Evolutionary conservation across 2,113 vertebrate genomes (phyloP).

Genomic region (Nibea albiflora): DNA sequence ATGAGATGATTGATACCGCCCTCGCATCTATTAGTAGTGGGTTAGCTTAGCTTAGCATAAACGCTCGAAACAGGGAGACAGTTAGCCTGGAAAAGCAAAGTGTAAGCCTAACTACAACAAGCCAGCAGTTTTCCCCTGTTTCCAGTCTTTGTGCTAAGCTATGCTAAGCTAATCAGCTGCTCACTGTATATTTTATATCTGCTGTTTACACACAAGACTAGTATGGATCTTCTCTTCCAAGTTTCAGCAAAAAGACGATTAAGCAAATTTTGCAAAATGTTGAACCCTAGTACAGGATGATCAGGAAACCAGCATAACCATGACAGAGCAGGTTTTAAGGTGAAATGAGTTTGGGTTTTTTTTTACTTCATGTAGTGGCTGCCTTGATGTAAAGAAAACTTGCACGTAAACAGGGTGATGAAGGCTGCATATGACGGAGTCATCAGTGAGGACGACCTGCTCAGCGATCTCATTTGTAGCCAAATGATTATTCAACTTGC

Average conservation of each 20-base stretch:
- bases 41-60: background rate
- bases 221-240: background rate
- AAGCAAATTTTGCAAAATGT: too few species aligned
- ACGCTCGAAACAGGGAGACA: too few species aligned
- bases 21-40: background rate
- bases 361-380: background rate
- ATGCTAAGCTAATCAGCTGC: background rate
- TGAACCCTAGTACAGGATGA: background rate
- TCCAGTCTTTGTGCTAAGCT: background rate
- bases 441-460: slow-evolving; percentile 15
- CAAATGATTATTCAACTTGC: slow-evolving; percentile 17
- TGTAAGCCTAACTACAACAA: background rate
- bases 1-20: background rate
- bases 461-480: slow-evolving; percentile 18
- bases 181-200: background rate
- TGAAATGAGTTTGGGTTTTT: background rate
- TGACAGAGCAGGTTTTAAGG: background rate
- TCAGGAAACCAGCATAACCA: background rate
- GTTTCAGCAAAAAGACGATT: background rate
- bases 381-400: too few species aligned
- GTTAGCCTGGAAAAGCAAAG: background rate
- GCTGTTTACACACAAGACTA: background rate
- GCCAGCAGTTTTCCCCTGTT: background rate
- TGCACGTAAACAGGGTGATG: background rate
- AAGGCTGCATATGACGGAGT: background rate